Base-by-base conservation (phyloP, 2,888 invertebrate genomes). In the Slavum lentiscoides region DNA sequence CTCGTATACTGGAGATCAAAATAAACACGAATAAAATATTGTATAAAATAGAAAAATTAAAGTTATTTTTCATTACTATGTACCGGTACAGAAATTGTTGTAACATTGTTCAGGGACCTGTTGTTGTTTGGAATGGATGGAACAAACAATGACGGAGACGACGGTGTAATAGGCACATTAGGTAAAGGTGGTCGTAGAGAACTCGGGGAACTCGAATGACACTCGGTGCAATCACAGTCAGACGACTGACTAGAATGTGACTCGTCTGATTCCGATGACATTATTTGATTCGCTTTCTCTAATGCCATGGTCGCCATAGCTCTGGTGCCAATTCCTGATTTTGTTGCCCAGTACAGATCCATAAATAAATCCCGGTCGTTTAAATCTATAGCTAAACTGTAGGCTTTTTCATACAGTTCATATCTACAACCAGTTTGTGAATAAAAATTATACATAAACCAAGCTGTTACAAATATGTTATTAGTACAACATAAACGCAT, bases 361-460 rank as follows among this genome's bases (percentile, higher is more conserved):
- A 92, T 91, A 86, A 94, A 96, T 82, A 96, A 89, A 87, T 96
- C 96, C 86, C 93, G 92, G 85, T 94, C 94, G 74, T 91, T 91
- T 83, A 96, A 89, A 86, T 96, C 95, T 84, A 95, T 93, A 0
- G 94, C 96, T 82, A 95, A 88, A 82, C 94, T 90, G 85, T 95
- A 92, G 2, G 96, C 94, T 85, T 94, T 95, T 86, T 93, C 93
- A 85, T 92, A 90, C 84, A 92, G 89, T 75, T 91, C 90, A 84
- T 92, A 90, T 83, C 94, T 91, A 1, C 82, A 74, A 83, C 74
- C 81, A 73, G 17, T 30, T 61, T 37, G 7, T 55, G 2, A 61
- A 39, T 30, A 55, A 64, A 23, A 37, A 82, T 76, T 82, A 75
- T 30, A 64, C 0, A 30, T 39, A 53, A 37, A 8, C 8, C 61